phyloP scores from a whole-genome alignment of 2,113 vertebrate genomes.

The Aspiorhynchus laticeps region DNA sequence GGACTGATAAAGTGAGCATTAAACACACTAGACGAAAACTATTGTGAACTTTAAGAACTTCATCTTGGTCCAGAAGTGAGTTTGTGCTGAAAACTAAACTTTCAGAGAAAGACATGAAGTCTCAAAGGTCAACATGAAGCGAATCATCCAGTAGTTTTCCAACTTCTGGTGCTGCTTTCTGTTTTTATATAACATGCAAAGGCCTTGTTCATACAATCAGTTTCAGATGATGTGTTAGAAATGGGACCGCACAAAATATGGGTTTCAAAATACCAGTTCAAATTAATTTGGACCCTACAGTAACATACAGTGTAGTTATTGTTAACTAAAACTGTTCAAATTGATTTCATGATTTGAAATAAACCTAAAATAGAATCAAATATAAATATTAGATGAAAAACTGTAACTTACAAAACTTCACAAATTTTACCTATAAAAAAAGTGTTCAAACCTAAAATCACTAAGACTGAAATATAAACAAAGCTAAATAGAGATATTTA shows the following conservation, averaged over 20 bases:
- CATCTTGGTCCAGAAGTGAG: neutral
- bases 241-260: neutral
- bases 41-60: neutral
- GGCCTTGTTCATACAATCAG: neutral
- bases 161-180: neutral
- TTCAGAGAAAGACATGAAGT: neutral
- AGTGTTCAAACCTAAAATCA: neutral
- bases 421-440: too few species aligned
- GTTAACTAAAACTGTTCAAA: neutral
- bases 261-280: neutral
- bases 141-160: neutral
- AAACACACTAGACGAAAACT: neutral
- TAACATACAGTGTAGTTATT: neutral
- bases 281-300: neutral
- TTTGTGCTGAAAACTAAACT: neutral
- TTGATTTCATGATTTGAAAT: neutral
- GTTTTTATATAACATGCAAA: neutral
- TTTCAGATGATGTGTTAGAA: neutral
- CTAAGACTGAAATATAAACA: neutral
- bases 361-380: neutral
- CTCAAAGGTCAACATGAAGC: neutral
- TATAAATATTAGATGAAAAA: neutral
- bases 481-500: neutral
- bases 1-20: constrained; percentile 10
- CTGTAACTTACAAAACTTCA: neutral